Percentiles rank a stretch among this genome's conserved stretches.
Conservation (phyloP, 2,113 vertebrate genomes). For the Chaenocephalus aceratus region DNA sequence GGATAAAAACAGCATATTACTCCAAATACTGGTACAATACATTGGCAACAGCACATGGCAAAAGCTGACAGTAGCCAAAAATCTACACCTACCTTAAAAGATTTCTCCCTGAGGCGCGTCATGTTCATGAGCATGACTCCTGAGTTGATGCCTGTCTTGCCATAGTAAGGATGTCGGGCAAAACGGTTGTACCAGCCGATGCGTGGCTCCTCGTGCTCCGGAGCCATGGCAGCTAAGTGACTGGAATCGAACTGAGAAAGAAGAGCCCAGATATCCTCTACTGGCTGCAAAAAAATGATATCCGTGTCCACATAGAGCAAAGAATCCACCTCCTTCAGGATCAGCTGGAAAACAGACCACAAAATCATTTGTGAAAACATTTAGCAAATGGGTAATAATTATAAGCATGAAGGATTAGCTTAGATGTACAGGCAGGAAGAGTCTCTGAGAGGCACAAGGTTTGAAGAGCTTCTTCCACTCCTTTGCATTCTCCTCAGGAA, state of each 20-base stretch:
- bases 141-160: slow-evolving; percentile 95
- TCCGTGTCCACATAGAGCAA: slow-evolving; percentile 96
- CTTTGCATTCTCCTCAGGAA: slow-evolving; percentile 89
- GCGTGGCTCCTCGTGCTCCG: slow-evolving; percentile 94
- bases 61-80: background rate
- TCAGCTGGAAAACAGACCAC: slow-evolving; percentile 82
- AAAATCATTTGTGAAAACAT: background rate
- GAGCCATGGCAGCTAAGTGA: slow-evolving; percentile 95
- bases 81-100: slow-evolving; percentile 88
- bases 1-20: background rate
- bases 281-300: slow-evolving; percentile 93
- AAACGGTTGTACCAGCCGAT: slow-evolving; percentile 99
- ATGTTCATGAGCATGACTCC: slow-evolving; percentile 99
- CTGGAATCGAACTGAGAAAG: slow-evolving; percentile 90
- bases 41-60: background rate
- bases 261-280: slow-evolving; percentile 95
- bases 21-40: background rate
- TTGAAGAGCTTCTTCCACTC: slow-evolving; percentile 99
- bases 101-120: slow-evolving; percentile 92
- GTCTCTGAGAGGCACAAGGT: slow-evolving; percentile 96
- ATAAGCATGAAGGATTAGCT: background rate
- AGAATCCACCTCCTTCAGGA: slow-evolving; percentile 93
- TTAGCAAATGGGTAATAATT: background rate
- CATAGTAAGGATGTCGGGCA: slow-evolving; percentile 94
- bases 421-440: slow-evolving; percentile 95